Base-by-base conservation (phyloP, 1,140 invertebrate genomes). In the Achatina immaculata region DNA sequence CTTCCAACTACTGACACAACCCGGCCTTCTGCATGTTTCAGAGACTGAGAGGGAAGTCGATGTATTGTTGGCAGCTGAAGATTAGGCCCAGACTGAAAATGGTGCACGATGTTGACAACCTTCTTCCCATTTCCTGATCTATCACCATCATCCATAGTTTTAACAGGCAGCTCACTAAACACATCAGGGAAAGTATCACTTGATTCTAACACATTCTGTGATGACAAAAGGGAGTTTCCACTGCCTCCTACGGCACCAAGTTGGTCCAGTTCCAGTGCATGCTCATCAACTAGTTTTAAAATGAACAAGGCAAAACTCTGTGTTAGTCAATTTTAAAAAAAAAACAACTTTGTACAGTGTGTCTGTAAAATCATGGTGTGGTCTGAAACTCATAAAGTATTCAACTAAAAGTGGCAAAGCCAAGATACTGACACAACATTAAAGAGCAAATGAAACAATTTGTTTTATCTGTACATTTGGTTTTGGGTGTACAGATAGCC, bases 211-310 rank as follows among this genome's bases (percentile, higher is more conserved):
- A 21, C 1, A 31, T 19, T 16, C 45, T 75, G 72, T 66, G 65
- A 68, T 40, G 65, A 71, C 2, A 45, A 14, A 19, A 40, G 68
- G 28, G 24, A 28, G 11, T 6, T 74, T 34, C 80, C 82, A 0
- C 75, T 43, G 45, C 83, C 84, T 65, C 83, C 84, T 24, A 84
- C 28, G 43, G 66, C 65, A 11, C 83, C 83, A n/a, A 83, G 38
- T 4, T 79, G 74, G 31, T 79, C 73, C 0, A 83, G 78, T 45
- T 84, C 84, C 36, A 78, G 45, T 21, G 84, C 78, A 66, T 80
- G 84, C 36, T 83, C 77, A 45, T 83, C 78, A 65, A 84, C 85
- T 86, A 43, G 28, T 81, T n/a, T n/a, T n/a, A n/a, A n/a, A n/a
- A n/a, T n/a, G n/a, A n/a, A n/a, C n/a, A n/a, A n/a, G n/a, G n/a